Evolutionary conservation across 2,888 invertebrate species (phyloP), one percentile per base, ranked within the genome.

Genomic region (Epirrhoe alternata): DNA sequence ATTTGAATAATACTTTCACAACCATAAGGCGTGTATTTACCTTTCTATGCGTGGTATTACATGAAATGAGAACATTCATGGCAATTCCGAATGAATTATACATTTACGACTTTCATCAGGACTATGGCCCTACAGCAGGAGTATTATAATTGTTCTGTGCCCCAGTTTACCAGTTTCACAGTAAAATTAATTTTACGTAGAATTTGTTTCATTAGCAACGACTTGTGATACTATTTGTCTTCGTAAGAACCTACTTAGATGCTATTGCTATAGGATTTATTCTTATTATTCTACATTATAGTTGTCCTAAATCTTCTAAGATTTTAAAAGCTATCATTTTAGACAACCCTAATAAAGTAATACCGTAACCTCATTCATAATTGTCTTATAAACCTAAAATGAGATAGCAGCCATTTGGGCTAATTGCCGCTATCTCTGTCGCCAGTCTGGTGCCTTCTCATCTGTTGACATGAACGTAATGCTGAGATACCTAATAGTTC

Each of bases 1-100:
- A 12, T 42, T 5, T 42, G 4, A 12, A 42, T 30, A 12, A n/a
- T 1, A 10, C 16, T 57, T 57, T 35, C 7, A n/a, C 17, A 59
- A 51, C 42, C 38, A 6, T 6, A 17, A 45, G 30, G 47, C 53
- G 4, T 24, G 24, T 52, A 31, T 52, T 45, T 51, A 50, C 14
- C 50, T 53, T 55, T 3, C 30, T 47, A 38, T 10, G 7, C 35
- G 35, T 30, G 49, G 3, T 5, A 47, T 30, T 56, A 56, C 45
- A 1, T 30, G 49, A 38, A 59, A 51, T 49, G n/a, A 59, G 30
- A 59, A 61, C 59, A 61, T 14, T 12, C 38, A 42, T 42, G 57
- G 64, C 51, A 60, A 61, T 55, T 59, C 47, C 51, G 51, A 51
- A 68, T 68, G 68, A 72, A 70, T 72, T 57, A 70, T 72, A 63